Base-by-base conservation (phyloP, 2,888 invertebrate genomes). In the Tenthredo notha region DNA sequence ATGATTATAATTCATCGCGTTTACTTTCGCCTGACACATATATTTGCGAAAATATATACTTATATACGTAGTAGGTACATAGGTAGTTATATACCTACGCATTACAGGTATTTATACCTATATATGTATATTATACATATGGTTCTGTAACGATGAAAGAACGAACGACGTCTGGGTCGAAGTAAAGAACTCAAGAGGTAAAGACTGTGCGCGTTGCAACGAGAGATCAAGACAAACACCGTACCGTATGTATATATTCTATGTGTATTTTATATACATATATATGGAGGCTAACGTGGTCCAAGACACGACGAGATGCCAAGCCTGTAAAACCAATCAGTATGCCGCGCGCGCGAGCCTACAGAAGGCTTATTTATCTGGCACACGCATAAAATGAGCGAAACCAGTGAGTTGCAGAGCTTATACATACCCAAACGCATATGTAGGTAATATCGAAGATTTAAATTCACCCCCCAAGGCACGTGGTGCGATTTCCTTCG, bases 11-110 rank as follows among this genome's bases (percentile, higher is more conserved):
- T 37, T 21, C 58, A 3, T n/a, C 80, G 84, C 86, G 86, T 84
- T 87, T 80, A 90, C 90, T 90, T 89, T 90, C 89, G n/a, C 87
- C 90, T 90, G 90, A 87, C 90, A 90, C 86, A 67, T 67, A 67
- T 67, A 67, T 33, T 33, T 33, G 67, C 33, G 29, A 3, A 33
- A 29, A 50, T 50, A 40, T 47, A 50, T 25, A 25, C 37, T 6
- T 21, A 77, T 21, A 25, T 1, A 33, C 61, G 2, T 25, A 50
- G 50, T 50, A 37, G 37, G 2, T 37, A 50, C 50, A 2, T 25
- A 25, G 1, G 12, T 65, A 29, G 29, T 21, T 21, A 65, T 40
- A 40, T 72, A 72, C 40, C 37, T 43, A 29, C 40, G 72, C 15
- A 21, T 9, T 37, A 43, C n/a, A 10, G 18, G 70, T 29, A 33